Evolutionary conservation across 1,140 invertebrate genomes (phyloP).

Genomic region (Bombus polaris): DNA sequence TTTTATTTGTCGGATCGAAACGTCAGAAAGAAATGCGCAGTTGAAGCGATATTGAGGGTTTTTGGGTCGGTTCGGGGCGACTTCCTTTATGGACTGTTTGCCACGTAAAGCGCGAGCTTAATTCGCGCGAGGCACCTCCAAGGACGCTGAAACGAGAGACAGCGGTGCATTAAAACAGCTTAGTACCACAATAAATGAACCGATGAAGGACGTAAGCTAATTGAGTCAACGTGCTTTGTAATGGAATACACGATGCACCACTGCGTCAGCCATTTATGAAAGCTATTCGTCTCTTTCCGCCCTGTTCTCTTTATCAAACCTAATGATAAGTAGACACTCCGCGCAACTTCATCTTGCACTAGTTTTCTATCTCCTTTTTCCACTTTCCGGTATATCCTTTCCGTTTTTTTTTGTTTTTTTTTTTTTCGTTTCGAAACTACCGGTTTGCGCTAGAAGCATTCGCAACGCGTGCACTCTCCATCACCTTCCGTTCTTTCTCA

Average conservation of each 20-base stretch:
- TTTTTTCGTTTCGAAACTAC: background rate
- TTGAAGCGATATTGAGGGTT: background rate
- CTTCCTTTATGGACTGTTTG: constrained; percentile 16
- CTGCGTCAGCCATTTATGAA: constrained; percentile 36
- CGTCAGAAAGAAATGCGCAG: background rate
- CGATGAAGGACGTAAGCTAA: constrained; percentile 58
- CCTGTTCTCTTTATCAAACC: constrained; percentile 4
- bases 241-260: constrained; percentile 57
- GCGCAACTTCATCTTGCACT: background rate
- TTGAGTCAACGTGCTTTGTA: constrained; percentile 66
- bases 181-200: constrained; percentile 52
- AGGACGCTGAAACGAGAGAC: constrained; percentile 2
- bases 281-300: constrained; percentile 37
- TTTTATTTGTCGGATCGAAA: background rate
- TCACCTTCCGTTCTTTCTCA: constrained; percentile 24
- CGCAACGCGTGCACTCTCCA: background rate
- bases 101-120: constrained; percentile 35
- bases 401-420: background rate
- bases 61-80: background rate
- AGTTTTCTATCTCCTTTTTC: background rate
- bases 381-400: background rate
- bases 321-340: background rate
- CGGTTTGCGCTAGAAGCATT: background rate
- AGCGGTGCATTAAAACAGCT: constrained; percentile 52
- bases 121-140: constrained; percentile 17